Evolutionary conservation across 2,888 invertebrate genomes (phyloP).

Genomic region (Brenthis hecate): DNA sequence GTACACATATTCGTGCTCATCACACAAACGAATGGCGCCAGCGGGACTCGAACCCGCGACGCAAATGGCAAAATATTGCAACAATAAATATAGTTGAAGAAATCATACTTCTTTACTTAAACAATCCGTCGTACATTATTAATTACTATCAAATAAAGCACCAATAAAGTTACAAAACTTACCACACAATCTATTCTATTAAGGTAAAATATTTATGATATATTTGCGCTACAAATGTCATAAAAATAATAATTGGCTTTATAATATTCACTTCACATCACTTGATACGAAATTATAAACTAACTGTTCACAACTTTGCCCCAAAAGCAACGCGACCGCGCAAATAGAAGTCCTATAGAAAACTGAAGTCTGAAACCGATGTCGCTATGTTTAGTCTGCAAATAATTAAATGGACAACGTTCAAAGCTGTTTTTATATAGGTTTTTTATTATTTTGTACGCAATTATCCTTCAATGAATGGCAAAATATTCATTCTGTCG

Average conservation of each 20-base stretch:
- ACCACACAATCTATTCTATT: not conserved
- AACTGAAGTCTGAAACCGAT: conserved; percentile 30
- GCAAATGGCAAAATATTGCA: too few relatives aligned
- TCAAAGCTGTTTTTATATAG: not conserved
- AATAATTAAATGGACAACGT: not conserved
- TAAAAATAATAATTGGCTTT: not conserved
- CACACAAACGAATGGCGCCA: too few relatives aligned
- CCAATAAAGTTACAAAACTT: conserved; percentile 13
- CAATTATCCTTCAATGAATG: not conserved
- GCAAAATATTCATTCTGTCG: not conserved
- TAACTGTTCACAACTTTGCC: not conserved
- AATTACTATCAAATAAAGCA: not conserved
- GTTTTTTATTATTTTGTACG: too few relatives aligned
- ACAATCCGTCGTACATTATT: not conserved
- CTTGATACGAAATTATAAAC: not conserved
- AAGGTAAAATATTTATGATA: not conserved
- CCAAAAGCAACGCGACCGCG: conserved; percentile 22
- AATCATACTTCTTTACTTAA: too few relatives aligned
- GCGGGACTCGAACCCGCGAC: too few relatives aligned
- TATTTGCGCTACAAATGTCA: not conserved
- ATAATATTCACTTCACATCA: conserved; percentile 11
- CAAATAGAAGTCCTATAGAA: conserved; percentile 19
- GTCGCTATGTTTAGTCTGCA: not conserved
- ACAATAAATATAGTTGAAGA: too few relatives aligned
- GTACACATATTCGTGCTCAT: too few relatives aligned